Base-by-base conservation (phyloP, 2,888 invertebrate genomes). In the Spatulosminthurus flaviceps region DNA sequence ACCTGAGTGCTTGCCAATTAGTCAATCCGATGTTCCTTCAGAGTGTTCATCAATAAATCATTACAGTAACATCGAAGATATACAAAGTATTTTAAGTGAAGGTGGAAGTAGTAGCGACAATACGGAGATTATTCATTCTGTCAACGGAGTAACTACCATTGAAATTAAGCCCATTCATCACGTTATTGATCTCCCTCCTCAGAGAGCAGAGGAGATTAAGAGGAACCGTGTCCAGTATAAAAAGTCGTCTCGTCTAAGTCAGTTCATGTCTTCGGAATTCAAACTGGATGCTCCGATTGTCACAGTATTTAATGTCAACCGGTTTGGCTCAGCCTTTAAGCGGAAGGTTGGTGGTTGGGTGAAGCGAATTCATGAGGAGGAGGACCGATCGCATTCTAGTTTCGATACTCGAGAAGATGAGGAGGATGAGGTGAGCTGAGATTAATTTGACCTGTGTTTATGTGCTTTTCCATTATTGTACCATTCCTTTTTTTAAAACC, bases 261-360 rank as follows among this genome's bases (percentile, higher is more conserved):
- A 84, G 74, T 51, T 82, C 75, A 85, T 85, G 85, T 72, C 81
- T 21, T 80, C 84, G 1, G 84, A 85, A 11, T 84, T 81, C 69
- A 82, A 82, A 81, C 71, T 78, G 28, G 71, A 78, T 60, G 21
- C 78, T 70, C 78, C 81, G 1, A 67, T 43, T n/a, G 42, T 19
- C 5, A 28, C 29, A 28, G 74, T 51, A 41, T 61, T 66, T 80
- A 19, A 77, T 76, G 13, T 81, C 81, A 19, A 82, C 77, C 42
- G 82, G 81, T 78, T 80, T 80, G 11, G 82, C 78, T 26, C 77
- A 67, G 29, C 34, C 72, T 26, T 81, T 73, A 67, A 79, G 74
- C 70, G 78, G 78, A 81, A 81, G 74, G 82, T 80, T 79, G 82
- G 80, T 72, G 75, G 79, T 71, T 74, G 79, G 81, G 80, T 77